Evolutionary conservation across 1,140 invertebrate genomes (phyloP), one percentile per base, ranked within the genome.

Genomic region (Parapsyche elsis): DNA sequence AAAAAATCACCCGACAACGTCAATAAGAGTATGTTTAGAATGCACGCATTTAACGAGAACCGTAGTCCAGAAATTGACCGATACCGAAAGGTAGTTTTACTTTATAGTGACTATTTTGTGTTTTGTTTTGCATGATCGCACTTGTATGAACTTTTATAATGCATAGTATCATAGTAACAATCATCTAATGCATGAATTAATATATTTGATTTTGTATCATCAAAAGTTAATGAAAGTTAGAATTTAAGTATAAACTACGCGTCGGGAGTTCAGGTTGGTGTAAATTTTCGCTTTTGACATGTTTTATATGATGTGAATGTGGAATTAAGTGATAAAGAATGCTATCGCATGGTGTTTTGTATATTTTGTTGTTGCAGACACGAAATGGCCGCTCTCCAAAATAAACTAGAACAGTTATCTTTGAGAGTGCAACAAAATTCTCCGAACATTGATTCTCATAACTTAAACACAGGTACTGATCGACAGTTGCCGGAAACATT

Each of bases 321-420:
- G 85, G 85, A 83, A 79, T 83, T 86, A 86, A 86, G 44, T 78
- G 38, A 44, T 71, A 38, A 38, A 38, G 7, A 38, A 4, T 1
- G 30, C 30, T 86, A 84, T 85, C 84, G 45, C 67, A 73, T 71
- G 44, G 24, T 30, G 38, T 57, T 57, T 9, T 14, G 76, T 73
- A 78, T 74, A 53, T 76, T 64, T 81, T 86, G 84, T 86, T 84
- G 59, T 82, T 86, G 74, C 88, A 89, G 88, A 88, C 83, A 89
- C 86, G 88, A 89, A 88, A 86, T 89, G 88, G 88, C 87, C 85
- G 85, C 86, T 89, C 86, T 89, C 87, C 88, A 89, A 86, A 88
- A 86, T 88, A 87, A 89, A 88, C 86, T 89, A 89, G 87, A 88
- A 81, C 79, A 71, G 26, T 79, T 83, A 74, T 83, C 83, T 9